Evolutionary conservation across 2,797 vertebrate species (phyloP), one percentile per base, ranked within the genome.

Genomic region (Phrynocephalus vlangalii): DNA sequence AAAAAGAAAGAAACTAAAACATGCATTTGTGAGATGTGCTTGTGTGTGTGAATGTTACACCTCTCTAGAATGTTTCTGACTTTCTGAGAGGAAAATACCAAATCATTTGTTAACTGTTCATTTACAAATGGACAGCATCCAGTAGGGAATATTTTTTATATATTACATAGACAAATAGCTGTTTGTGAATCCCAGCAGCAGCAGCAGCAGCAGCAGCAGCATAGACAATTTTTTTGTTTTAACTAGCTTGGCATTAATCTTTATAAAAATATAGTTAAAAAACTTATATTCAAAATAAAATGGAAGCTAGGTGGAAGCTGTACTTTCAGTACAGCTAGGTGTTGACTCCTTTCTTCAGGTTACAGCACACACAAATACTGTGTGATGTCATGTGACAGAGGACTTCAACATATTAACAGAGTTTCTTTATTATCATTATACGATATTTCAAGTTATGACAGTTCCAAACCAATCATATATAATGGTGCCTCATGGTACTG

Each of bases 1-100:
- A 63, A 60, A 44, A 44, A 44, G 38, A 44, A 16, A 60, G 56
- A 60, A 60, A 60, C n/a, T 88, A 94, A 94, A 75, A 90, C 84
- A 94, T 88, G 30, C 88, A 94, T 94, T 56, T 94, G 91, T 94
- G 92, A 83, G 95, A 94, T 96, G 96, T 96, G 95, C 94, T 94
- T 92, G 88, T 82, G 91, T 88, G 86, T 95, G 86, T 94, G 96
- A 96, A 92, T 89, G 80, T 93, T 94, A 88, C 90, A 96, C 91
- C 91, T 96, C 91, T 88, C 81, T 87, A 94, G 90, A 94, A 94
- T 89, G 89, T 93, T 93, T 92, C 94, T 81, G 89, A 95, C 87
- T 90, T 94, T 83, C 86, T 79, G 44, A 92, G 81, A 90, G 89
- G 91, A 94, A 95, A 94, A 93, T 78, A 92, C 91, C 81, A 91